Evolutionary conservation across 2,113 vertebrate genomes (phyloP).

Genomic region (Xiphias gladius): DNA sequence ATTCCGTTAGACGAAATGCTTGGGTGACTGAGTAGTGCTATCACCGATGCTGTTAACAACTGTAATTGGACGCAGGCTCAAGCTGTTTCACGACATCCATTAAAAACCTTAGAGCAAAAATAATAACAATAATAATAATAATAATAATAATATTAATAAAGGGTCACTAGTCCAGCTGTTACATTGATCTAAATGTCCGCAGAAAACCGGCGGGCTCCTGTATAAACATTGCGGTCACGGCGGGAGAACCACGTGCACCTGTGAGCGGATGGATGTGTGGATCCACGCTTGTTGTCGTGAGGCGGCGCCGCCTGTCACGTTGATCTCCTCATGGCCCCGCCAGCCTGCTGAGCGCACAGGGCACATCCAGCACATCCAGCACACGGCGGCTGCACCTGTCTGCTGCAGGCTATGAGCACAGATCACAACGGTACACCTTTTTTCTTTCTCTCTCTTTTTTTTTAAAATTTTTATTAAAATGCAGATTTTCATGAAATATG

Average conservation of each 20-base stretch:
- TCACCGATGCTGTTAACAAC: too few relatives aligned
- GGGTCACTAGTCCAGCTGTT: too few relatives aligned
- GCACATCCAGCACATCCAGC: conserved; percentile 45
- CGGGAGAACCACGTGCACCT: conserved; percentile 59
- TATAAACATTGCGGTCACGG: not conserved
- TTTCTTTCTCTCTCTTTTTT: too few relatives aligned
- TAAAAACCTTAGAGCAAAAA: too few relatives aligned
- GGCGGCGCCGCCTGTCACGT: conserved; percentile 79
- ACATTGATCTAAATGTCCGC: not conserved
- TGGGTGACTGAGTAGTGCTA: too few relatives aligned
- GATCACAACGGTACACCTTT: not conserved
- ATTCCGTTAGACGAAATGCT: too few relatives aligned
- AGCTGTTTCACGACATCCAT: too few relatives aligned
- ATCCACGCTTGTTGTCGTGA: conserved; percentile 55
- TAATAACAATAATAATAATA: not conserved
- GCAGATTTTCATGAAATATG: too few relatives aligned
- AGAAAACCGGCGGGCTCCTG: not conserved
- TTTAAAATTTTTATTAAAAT: too few relatives aligned
- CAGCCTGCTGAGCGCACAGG: conserved; percentile 55
- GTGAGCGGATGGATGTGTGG: conserved; percentile 27
- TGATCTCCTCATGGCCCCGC: conserved; percentile 81
- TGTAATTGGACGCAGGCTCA: too few relatives aligned
- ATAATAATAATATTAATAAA: not conserved
- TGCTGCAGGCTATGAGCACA: conserved; percentile 22
- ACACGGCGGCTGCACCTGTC: conserved; percentile 63